These are phyloP conservation scores for Platerodrilus igneus DNA, from an alignment of 2,888 invertebrate genomes.

Conservation along the genomic window DNA sequence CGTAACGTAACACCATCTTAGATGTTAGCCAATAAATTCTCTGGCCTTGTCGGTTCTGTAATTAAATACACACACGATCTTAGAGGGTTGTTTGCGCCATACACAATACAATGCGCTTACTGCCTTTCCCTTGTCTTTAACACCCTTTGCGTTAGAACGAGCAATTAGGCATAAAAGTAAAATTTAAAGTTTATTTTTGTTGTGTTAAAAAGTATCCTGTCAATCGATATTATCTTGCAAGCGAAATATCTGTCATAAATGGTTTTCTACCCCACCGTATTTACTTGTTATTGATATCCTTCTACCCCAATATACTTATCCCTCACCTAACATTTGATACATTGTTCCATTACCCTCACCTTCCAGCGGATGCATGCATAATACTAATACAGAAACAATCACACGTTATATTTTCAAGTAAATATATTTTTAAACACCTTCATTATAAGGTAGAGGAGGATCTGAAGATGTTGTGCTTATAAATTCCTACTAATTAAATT, in stretches of 20 bases:
- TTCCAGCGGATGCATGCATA: too few relatives aligned
- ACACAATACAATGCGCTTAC: too few relatives aligned
- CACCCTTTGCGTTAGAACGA: background rate
- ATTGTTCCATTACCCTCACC: constrained; percentile 14
- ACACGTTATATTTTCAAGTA: too few relatives aligned
- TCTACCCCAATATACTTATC: constrained; percentile 18
- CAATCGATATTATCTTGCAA: constrained; percentile 36
- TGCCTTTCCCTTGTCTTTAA: too few relatives aligned
- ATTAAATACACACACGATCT: constrained; percentile 33
- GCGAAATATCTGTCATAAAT: constrained; percentile 39
- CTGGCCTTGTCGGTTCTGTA: constrained; percentile 32
- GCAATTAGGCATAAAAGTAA: constrained; percentile 1
- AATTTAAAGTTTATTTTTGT: constrained; percentile 2
- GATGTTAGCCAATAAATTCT: constrained; percentile 35
- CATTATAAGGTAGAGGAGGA: too few relatives aligned
- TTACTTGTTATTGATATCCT: constrained; percentile 39
- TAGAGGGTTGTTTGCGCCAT: constrained; percentile 21
- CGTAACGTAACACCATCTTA: constrained; percentile 30
- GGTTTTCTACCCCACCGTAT: constrained; percentile 36
- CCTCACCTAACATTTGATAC: constrained; percentile 15
- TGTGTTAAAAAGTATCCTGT: constrained; percentile 6
- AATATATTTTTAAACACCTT: too few relatives aligned
- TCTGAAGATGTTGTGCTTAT: too few relatives aligned
- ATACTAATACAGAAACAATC: too few relatives aligned
- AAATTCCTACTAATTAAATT: too few relatives aligned